phyloP scores from a whole-genome alignment of 2,888 invertebrate species.

The Cerceris ruficornis region DNA sequence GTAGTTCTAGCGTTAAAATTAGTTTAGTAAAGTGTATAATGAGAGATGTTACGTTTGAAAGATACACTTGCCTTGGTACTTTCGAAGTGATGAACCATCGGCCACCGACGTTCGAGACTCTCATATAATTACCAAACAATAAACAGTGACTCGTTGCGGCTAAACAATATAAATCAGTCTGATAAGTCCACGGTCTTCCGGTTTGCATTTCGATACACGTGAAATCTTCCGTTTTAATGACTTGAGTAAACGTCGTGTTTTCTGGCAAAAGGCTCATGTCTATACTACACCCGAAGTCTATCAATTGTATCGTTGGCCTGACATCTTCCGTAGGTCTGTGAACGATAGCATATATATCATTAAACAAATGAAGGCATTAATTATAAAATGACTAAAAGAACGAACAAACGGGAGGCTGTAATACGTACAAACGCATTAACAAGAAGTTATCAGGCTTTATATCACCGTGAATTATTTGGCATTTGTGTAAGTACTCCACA shows the following conservation, averaged over 20 bases:
- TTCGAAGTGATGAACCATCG: conserved; percentile 88
- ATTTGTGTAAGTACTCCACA: conserved; percentile 92
- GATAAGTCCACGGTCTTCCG: conserved; percentile 95
- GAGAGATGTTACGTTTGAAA: not conserved
- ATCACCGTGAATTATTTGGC: conserved; percentile 96
- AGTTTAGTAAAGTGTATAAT: not conserved
- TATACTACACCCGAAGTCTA: conserved; percentile 97
- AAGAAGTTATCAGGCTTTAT: conserved; percentile 98
- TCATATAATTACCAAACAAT: conserved; percentile 95
- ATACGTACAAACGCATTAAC: conserved; percentile 87
- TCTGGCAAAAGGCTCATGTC: conserved; percentile 93
- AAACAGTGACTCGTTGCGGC: conserved; percentile 94
- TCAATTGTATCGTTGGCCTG: conserved; percentile 89
- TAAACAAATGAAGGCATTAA: conserved; percentile 34
- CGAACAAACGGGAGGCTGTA: conserved; percentile 8
- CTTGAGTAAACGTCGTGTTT: conserved; percentile 89
- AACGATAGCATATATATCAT: not conserved
- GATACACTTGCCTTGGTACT: conserved; percentile 84
- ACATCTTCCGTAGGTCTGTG: conserved; percentile 85
- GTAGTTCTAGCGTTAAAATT: no score
- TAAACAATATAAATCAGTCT: conserved; percentile 95
- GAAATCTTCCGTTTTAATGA: conserved; percentile 90
- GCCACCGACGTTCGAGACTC: conserved; percentile 86
- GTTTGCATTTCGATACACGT: conserved; percentile 96
- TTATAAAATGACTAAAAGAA: conserved; percentile 6